A percentile compares a stretch with the other conserved stretches of the same genome.
Evolutionary conservation across 2,797 vertebrate genomes (phyloP).

Genomic region (Potorous gilbertii): DNA sequence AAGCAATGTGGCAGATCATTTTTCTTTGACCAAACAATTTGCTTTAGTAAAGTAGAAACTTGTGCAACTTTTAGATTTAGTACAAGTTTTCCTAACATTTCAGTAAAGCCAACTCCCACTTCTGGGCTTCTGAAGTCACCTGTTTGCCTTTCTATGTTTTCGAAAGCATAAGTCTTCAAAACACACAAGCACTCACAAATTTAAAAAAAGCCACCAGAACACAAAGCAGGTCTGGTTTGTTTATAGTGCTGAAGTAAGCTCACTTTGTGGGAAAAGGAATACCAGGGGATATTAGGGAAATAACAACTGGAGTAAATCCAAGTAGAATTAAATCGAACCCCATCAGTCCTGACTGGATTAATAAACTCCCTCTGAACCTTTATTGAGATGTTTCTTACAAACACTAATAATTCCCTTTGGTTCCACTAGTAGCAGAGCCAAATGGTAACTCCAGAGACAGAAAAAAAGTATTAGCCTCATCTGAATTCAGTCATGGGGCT

Average conservation of each 20-base stretch:
- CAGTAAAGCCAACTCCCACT: background rate
- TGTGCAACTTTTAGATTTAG: background rate
- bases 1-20: too few species aligned
- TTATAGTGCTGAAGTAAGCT: conserved; percentile 44
- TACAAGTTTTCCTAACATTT: conserved; percentile 7
- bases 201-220: background rate
- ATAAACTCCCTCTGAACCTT: conserved; percentile 3
- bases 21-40: background rate
- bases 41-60: background rate
- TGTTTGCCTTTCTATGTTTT: conserved; percentile 25
- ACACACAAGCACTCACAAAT: background rate
- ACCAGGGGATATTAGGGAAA: background rate
- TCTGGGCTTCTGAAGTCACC: conserved; percentile 9
- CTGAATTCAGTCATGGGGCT: background rate
- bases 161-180: background rate
- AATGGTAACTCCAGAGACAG: conserved; percentile 34
- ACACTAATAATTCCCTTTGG: conserved; percentile 40
- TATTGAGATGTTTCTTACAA: conserved; percentile 43
- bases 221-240: background rate
- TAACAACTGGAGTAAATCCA: conserved; percentile 16
- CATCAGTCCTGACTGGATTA: conserved; percentile 9
- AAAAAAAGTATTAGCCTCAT: conserved; percentile 22
- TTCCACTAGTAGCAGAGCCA: conserved; percentile 18
- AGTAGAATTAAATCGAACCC: conserved; percentile 30
- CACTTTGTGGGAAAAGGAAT: conserved; percentile 33